Evolutionary conservation across 1,140 invertebrate species (phyloP).

Genomic region (Phortica variegata): DNA sequence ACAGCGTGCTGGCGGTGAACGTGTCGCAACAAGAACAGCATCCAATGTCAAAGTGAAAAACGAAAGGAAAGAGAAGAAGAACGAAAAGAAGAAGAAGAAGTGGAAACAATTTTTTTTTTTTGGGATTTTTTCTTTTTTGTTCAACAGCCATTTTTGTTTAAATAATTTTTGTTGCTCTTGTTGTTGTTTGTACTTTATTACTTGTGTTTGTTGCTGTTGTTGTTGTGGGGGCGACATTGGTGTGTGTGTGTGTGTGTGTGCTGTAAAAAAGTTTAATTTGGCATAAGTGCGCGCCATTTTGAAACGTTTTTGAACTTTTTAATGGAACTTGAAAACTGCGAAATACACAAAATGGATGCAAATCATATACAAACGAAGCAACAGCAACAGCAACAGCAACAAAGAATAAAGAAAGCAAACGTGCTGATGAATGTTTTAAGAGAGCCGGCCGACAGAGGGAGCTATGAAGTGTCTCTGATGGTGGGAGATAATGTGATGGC

Average conservation of each 20-base stretch:
- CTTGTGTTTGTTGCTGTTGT: conserved; percentile 13
- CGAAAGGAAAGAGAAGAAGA: conserved; percentile 1
- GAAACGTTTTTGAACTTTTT: conserved; percentile 34
- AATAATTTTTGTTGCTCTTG: neutral
- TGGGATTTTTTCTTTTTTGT: too few species aligned
- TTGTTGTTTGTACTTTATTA: neutral
- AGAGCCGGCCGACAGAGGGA: neutral
- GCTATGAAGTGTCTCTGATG: neutral
- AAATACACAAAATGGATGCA: conserved; percentile 11
- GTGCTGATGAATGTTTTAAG: too few species aligned
- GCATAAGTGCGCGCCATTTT: conserved; percentile 41
- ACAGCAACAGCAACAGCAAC: neutral
- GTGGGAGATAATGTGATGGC: conserved; percentile 8
- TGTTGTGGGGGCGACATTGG: neutral
- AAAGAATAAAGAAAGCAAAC: conserved; percentile 9
- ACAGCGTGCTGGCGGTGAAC: too few species aligned
- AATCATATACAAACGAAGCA: conserved; percentile 4
- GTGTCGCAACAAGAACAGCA: neutral
- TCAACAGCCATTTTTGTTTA: conserved; percentile 1
- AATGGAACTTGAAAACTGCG: conserved; percentile 26
- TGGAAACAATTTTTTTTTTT: too few species aligned
- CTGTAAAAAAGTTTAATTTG: conserved; percentile 49
- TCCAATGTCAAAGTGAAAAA: neutral
- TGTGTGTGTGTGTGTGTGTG: neutral
- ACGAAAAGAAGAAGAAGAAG: neutral